A percentile compares a stretch with the other conserved stretches of the same genome.
Conservation (phyloP, 2,888 invertebrate species). For the Leptarthrus brevirostris region DNA sequence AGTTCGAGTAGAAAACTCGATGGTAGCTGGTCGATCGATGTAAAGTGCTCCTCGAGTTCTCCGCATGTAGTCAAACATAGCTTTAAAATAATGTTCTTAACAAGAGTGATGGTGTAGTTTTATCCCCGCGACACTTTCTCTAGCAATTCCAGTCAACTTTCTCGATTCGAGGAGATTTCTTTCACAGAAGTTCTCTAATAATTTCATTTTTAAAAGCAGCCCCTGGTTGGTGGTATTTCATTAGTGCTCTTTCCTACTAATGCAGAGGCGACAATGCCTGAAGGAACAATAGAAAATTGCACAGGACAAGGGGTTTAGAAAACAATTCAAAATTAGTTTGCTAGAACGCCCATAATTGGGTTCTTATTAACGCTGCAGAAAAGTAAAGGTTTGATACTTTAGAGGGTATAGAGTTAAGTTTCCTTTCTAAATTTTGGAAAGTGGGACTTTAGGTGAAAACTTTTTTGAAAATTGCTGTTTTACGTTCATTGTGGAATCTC, state of each 20-base stretch:
- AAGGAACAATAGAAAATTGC: neutral
- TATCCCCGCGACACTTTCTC: no score
- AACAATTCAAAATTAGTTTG: slow-evolving; percentile 52
- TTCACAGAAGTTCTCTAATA: neutral
- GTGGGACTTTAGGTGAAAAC: neutral
- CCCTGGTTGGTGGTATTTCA: neutral
- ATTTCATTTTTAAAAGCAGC: neutral
- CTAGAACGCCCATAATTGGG: slow-evolving; percentile 48
- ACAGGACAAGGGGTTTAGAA: neutral
- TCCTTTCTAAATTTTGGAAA: neutral
- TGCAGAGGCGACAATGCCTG: neutral
- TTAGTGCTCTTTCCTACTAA: neutral
- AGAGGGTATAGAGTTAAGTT: neutral
- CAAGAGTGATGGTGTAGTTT: no score
- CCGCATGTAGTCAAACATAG: no score
- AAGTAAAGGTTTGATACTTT: no score
- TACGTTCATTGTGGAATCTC: no score
- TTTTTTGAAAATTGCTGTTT: no score
- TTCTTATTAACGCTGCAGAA: slow-evolving; percentile 45
- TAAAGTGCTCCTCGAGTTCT: no score
- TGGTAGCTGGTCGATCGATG: no score
- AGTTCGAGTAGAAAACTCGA: no score
- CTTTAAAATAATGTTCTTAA: no score
- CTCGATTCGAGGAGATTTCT: neutral
- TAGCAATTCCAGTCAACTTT: neutral